Evolutionary conservation across 2,113 vertebrate genomes (phyloP).

Genomic region (Neopipo cinnamomea): DNA sequence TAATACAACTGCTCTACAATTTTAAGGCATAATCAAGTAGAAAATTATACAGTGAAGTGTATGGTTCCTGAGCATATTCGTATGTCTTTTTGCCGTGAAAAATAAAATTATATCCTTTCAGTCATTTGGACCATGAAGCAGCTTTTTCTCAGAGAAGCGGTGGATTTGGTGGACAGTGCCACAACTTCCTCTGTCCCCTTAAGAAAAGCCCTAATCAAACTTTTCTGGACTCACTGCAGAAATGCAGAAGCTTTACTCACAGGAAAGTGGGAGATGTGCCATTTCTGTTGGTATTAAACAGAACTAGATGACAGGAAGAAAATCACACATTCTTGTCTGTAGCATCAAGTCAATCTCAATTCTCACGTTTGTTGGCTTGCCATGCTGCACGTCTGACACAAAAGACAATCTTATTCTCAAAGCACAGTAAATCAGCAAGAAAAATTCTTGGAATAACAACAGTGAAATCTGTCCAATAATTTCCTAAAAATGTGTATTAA

Average conservation of each 20-base stretch:
- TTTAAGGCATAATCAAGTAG: not conserved
- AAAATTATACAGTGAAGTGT: not conserved
- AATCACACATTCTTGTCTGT: not conserved
- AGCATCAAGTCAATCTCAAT: not conserved
- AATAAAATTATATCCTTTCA: not conserved
- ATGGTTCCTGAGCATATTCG: not conserved
- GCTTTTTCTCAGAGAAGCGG: not conserved
- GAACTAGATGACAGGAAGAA: not conserved
- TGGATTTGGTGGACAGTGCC: not conserved
- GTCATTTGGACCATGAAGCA: not conserved
- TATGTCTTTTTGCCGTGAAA: not conserved
- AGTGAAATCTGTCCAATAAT: slow-evolving; percentile 1
- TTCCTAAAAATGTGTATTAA: slow-evolving; percentile 10
- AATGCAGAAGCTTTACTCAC: not conserved
- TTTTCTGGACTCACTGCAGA: not conserved
- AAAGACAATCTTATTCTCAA: slow-evolving; percentile 27
- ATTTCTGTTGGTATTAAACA: not conserved
- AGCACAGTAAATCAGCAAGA: slow-evolving; percentile 39
- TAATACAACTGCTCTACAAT: not conserved
- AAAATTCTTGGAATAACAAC: slow-evolving; percentile 15
- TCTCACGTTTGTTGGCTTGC: slow-evolving; percentile 37
- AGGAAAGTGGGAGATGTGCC: not conserved
- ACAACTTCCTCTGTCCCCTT: not conserved
- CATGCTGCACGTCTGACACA: slow-evolving; percentile 34
- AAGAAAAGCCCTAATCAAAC: not conserved